A percentile compares a stretch with the other conserved stretches of the same genome.
Evolutionary conservation across 2,113 vertebrate genomes (phyloP).

Genomic region (Pelobates fuscus): DNA sequence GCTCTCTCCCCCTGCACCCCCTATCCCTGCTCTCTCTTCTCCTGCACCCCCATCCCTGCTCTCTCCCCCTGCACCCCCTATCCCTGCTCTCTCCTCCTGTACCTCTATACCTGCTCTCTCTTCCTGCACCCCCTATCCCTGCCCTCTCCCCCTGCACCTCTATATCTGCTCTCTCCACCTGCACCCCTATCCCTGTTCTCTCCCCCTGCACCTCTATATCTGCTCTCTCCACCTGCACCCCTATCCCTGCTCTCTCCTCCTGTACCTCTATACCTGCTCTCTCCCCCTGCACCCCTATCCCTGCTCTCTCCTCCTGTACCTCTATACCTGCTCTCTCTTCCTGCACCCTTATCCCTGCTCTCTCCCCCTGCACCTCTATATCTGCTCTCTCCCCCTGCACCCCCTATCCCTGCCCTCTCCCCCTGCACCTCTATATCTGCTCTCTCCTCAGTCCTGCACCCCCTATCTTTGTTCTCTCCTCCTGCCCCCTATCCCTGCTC

Average conservation of each 20-base stretch:
- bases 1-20: too few species aligned
- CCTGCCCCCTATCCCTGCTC: background rate
- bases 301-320: too few species aligned
- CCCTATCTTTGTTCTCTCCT: background rate
- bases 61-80: too few species aligned
- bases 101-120: background rate
- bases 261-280: background rate
- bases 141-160: background rate
- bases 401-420: background rate
- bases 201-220: background rate
- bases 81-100: background rate
- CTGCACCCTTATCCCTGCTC: background rate
- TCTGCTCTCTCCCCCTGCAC: background rate
- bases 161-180: background rate
- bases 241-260: background rate
- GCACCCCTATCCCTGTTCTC: background rate
- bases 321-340: background rate
- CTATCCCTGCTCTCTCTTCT: too few species aligned
- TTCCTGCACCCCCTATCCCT: too few species aligned
- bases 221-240: background rate
- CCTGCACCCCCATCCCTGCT: too few species aligned
- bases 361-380: background rate
- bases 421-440: background rate
- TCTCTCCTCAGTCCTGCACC: too few species aligned
- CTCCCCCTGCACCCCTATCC: background rate